phyloP scores from a whole-genome alignment of 37 sponge, comb jelly and placozoan species.

The Eunapius fragilis region DNA sequence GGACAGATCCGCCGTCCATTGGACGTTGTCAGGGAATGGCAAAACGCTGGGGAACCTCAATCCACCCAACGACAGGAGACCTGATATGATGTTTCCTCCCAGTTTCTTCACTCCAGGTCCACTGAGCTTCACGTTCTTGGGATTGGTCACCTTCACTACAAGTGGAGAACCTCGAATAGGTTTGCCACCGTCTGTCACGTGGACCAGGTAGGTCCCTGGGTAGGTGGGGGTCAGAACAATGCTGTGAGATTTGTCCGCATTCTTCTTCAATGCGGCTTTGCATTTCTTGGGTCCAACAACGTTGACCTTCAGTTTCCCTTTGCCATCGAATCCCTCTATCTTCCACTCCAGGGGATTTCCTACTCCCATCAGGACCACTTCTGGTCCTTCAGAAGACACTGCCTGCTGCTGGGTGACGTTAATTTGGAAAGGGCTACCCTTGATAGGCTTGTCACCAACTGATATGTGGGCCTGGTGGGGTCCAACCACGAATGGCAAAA shows the following conservation, averaged over 20 bases:
- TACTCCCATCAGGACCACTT: background rate
- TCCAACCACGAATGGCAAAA: background rate
- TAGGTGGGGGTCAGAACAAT: background rate
- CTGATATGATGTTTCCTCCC: background rate
- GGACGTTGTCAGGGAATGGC: background rate
- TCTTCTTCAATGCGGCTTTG: background rate
- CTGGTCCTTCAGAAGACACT: background rate
- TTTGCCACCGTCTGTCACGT: conserved; percentile 7
- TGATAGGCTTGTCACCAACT: conserved; percentile 18
- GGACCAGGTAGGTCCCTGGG: conserved; percentile 8
- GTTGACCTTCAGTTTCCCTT: background rate
- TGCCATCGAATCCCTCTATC: background rate
- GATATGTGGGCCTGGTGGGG: background rate
- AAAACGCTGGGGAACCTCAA: background rate
- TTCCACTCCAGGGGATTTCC: background rate
- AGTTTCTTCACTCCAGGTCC: background rate
- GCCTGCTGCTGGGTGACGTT: conserved; percentile 6
- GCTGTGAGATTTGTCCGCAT: background rate
- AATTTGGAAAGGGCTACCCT: conserved; percentile 30
- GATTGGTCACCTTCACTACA: conserved; percentile 9
- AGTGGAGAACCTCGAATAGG: conserved; percentile 31
- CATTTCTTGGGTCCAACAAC: background rate
- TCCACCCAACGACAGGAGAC: background rate
- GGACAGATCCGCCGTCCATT: background rate
- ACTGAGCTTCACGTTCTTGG: background rate